Evolutionary conservation across 1,140 invertebrate genomes (phyloP).

Genomic region (Cataglyphis hispanica): DNA sequence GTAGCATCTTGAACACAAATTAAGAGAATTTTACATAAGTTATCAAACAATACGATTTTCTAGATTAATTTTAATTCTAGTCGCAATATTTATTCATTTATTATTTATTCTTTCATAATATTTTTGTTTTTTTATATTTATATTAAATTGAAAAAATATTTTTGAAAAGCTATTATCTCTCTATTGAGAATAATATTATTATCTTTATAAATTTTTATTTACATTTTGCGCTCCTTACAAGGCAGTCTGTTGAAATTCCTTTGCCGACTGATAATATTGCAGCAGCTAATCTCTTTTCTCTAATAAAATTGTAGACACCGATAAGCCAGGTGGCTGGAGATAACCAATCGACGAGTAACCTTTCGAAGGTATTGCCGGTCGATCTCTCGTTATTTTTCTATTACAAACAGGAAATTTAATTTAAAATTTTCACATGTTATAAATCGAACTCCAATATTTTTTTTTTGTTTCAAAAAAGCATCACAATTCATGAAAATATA

Average conservation of each 20-base stretch:
- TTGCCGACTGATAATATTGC: slow-evolving; percentile 46
- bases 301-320: slow-evolving; percentile 29
- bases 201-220: background rate
- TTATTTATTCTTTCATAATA: too few species aligned
- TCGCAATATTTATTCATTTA: too few species aligned
- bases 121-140: too few species aligned
- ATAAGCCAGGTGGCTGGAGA: slow-evolving; percentile 41
- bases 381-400: background rate
- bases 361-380: slow-evolving; percentile 11
- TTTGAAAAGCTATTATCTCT: background rate
- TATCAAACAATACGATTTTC: background rate
- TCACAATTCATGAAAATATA: background rate
- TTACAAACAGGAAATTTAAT: background rate
- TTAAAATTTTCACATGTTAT: background rate
- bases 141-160: too few species aligned
- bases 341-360: slow-evolving; percentile 23
- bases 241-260: background rate
- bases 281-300: background rate
- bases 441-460: background rate
- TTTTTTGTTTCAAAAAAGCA: background rate
- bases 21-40: background rate
- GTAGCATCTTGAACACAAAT: background rate
- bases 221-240: background rate
- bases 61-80: slow-evolving; percentile 3
- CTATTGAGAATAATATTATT: background rate